These are phyloP conservation scores for Epinotia ramella DNA, from an alignment of 2,888 invertebrate genomes.

Conservation along the genomic window DNA sequence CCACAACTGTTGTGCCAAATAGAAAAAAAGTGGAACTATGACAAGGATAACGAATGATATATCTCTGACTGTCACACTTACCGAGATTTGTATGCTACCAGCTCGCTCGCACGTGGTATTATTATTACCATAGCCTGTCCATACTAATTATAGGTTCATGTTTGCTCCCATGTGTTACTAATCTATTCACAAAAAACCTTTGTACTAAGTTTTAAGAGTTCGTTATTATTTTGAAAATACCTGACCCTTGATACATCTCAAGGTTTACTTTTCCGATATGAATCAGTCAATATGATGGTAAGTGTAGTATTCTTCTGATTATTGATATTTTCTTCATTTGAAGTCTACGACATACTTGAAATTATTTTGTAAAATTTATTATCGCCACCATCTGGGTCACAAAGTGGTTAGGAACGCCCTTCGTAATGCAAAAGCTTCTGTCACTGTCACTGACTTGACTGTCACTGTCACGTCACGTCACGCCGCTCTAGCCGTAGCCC, in stretches of 20 bases:
- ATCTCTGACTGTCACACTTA: too few species aligned
- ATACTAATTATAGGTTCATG: too few species aligned
- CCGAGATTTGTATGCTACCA: too few species aligned
- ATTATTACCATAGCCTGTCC: too few species aligned
- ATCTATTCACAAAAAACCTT: too few species aligned
- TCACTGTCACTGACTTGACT: slow-evolving; percentile 24
- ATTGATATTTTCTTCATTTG: not conserved
- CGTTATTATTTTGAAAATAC: not conserved
- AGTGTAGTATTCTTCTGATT: not conserved
- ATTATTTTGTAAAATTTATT: not conserved
- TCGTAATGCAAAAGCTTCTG: not conserved
- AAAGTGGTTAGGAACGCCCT: not conserved
- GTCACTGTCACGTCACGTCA: slow-evolving; percentile 31
- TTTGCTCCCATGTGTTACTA: too few species aligned
- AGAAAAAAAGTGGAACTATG: too few species aligned
- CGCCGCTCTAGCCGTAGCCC: not conserved
- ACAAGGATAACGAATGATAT: too few species aligned
- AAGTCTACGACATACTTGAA: not conserved
- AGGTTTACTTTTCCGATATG: not conserved
- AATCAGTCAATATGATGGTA: not conserved
- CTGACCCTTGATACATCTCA: not conserved
- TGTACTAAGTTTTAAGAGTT: not conserved
- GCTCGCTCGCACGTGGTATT: too few species aligned
- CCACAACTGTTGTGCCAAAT: too few species aligned
- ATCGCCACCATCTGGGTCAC: not conserved